Percentiles rank a stretch among this genome's conserved stretches.
Evolutionary conservation across 2,797 vertebrate species (phyloP).

Genomic region (Silurus aristotelis): DNA sequence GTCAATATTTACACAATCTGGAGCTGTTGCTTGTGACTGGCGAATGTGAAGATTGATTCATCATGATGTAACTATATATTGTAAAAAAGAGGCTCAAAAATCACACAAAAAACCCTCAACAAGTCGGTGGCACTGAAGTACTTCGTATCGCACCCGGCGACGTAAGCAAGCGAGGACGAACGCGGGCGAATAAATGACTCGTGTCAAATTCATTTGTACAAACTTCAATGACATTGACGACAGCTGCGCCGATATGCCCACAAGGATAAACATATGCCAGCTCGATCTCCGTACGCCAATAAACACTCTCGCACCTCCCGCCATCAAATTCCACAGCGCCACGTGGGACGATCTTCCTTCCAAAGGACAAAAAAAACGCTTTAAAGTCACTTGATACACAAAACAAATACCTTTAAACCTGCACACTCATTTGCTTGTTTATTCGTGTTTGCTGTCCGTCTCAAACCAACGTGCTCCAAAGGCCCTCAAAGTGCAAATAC

Average conservation of each 20-base stretch:
- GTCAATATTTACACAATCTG: neutral
- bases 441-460: neutral
- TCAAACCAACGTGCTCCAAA: neutral
- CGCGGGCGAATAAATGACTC: conserved; percentile 30
- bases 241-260: conserved; percentile 45
- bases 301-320: neutral
- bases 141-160: neutral
- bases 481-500: neutral
- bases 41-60: neutral
- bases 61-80: neutral
- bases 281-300: neutral
- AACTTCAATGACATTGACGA: conserved; percentile 49
- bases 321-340: neutral
- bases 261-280: conserved; percentile 49
- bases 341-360: neutral
- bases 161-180: neutral
- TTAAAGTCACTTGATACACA: neutral
- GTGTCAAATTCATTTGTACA: conserved; percentile 46
- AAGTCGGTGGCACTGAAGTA: neutral
- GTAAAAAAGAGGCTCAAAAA: neutral
- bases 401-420: neutral
- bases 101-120: neutral
- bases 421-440: neutral
- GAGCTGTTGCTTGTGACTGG: neutral
- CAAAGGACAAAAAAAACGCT: neutral